Base-by-base conservation (phyloP, 2,113 vertebrate genomes). In the Varanus komodoensis region DNA sequence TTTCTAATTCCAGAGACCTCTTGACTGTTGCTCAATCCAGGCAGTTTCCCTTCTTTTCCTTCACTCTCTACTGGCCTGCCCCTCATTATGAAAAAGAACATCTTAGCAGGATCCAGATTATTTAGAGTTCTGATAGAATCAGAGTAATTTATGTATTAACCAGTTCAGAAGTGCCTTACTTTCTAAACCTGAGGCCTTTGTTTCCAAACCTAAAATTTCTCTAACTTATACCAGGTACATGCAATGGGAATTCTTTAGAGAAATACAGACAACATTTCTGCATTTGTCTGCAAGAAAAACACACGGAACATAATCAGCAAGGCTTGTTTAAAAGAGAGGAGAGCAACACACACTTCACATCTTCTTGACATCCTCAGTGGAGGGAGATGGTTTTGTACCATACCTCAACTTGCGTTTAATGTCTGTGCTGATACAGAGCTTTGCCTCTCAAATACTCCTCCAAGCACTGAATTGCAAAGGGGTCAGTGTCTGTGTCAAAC, bases 401-500 rank as follows among this genome's bases (percentile, higher is more conserved):
- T 25, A 1, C 69, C 50, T 4, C 23, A 38, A 0, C 7, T 3
- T 73, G 29, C 1, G n/a, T 2, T 97, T 89, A 97, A 73, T 89
- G 95, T 91, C 96, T 97, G 15, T 93, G 87, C 1, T 92, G 83
- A 91, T 96, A 93, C 83, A 98, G 88, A 82, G 97, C 96, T 96
- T 98, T 99, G 75, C 96, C 94, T 83, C 98, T 96, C 85, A 99
- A 96, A 94, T 99, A 93, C 82, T 97, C 97, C 89, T 99, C 98
- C 92, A 99, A 95, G 89, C 98, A 99, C 82, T 97, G 97, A 77
- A 99, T 84, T 25, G 97, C 97, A 90, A 98, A 96, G 50, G 96
- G 95, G 90, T 99, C 98, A 0, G 95, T 91, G 14, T 98, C 97
- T 0, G 84, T 84, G 78, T 99, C 99, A 92, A 99, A 99, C 95